Conservation (phyloP, 1,140 invertebrate genomes). For the Drosophila ogumai region DNA sequence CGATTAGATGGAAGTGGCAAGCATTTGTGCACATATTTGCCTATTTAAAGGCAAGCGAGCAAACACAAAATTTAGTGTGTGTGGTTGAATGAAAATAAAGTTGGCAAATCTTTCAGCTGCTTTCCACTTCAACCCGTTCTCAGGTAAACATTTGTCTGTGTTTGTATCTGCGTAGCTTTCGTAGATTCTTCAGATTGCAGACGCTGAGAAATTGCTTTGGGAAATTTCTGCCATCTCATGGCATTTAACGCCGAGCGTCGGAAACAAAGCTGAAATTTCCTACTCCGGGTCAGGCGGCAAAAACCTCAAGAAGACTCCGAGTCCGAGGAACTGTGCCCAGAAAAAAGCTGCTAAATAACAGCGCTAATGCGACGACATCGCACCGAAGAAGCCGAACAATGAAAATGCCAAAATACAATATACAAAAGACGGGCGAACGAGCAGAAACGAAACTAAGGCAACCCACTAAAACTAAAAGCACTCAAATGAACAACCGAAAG, state of each 20-base stretch:
- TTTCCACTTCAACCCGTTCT: slow-evolving; percentile 57
- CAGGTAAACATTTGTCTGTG: neutral
- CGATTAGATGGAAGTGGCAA: slow-evolving; percentile 34
- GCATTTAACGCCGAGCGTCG: slow-evolving; percentile 55
- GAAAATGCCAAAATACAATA: slow-evolving; percentile 63
- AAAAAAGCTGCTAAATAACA: slow-evolving; percentile 52
- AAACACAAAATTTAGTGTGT: slow-evolving; percentile 12
- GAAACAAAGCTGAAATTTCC: slow-evolving; percentile 69
- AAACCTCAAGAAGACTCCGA: slow-evolving; percentile 19
- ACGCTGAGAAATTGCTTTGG: slow-evolving; percentile 26
- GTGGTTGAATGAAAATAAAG: slow-evolving; percentile 49
- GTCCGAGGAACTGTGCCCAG: slow-evolving; percentile 1
- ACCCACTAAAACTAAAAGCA: slow-evolving; percentile 40
- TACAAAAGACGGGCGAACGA: slow-evolving; percentile 24
- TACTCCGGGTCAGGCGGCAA: slow-evolving; percentile 54
- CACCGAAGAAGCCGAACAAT: slow-evolving; percentile 39
- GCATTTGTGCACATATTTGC: slow-evolving; percentile 75
- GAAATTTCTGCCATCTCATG: slow-evolving; percentile 72
- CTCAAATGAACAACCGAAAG: slow-evolving; percentile 1
- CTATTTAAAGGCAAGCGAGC: slow-evolving; percentile 53
- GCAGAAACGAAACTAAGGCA: slow-evolving; percentile 45
- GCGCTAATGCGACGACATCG: slow-evolving; percentile 29
- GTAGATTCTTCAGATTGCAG: slow-evolving; percentile 51
- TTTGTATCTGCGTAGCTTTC: slow-evolving; percentile 13
- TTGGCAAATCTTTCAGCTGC: slow-evolving; percentile 45